A percentile compares a stretch with the other conserved stretches of the same genome.
Evolutionary conservation across 2,113 vertebrate genomes (phyloP).

Genomic region (Cyprinodon variegatus): DNA sequence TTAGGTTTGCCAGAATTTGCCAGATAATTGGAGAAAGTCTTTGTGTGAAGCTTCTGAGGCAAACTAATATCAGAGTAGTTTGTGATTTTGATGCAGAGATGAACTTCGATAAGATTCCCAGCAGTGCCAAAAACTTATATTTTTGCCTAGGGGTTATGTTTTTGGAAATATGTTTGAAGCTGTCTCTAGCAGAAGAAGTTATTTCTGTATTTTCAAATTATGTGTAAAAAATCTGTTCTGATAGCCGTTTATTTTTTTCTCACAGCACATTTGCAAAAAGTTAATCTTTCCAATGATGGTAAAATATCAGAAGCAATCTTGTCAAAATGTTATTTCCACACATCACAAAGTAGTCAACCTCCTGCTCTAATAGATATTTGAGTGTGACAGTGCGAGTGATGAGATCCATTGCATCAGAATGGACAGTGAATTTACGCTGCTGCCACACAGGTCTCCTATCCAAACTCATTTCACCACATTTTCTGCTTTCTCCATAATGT

Average conservation of each 20-base stretch:
- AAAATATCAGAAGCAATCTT: conserved; percentile 42
- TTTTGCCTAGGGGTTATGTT: conserved; percentile 1
- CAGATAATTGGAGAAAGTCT: conserved; percentile 38
- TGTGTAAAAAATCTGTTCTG: conserved; percentile 8
- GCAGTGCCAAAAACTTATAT: conserved; percentile 2
- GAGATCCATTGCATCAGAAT: conserved; percentile 36
- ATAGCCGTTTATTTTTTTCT: conserved; percentile 14
- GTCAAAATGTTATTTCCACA: conserved; percentile 23
- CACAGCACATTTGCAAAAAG: neutral
- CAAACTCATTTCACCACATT: conserved; percentile 52
- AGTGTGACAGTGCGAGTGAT: conserved; percentile 28
- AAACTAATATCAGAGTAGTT: conserved; percentile 10
- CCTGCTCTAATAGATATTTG: conserved; percentile 37
- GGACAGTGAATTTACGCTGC: conserved; percentile 10
- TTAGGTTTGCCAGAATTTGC: conserved; percentile 45
- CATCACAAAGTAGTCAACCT: conserved; percentile 33
- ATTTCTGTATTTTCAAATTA: conserved; percentile 30
- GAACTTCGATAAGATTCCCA: conserved; percentile 3
- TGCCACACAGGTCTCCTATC: conserved; percentile 27
- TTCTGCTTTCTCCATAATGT: conserved; percentile 29
- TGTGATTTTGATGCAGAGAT: neutral
- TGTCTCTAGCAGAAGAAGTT: neutral
- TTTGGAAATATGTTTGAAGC: neutral
- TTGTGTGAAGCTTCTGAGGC: conserved; percentile 3
- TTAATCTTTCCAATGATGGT: conserved; percentile 14